Conservation (phyloP, 2,888 invertebrate genomes). For the Acrocera orbiculus region DNA sequence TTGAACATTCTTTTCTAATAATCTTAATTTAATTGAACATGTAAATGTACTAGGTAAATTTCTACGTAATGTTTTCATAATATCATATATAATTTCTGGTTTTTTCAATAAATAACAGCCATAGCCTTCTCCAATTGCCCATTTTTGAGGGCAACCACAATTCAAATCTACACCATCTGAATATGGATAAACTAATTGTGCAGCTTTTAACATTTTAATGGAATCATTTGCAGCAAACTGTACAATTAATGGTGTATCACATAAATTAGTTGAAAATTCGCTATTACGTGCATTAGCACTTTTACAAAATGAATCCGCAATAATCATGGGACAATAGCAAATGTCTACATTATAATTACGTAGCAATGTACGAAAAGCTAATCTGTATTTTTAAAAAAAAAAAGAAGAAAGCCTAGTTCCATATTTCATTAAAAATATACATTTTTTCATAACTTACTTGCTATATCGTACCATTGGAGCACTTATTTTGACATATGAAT, state of each 20-base stretch:
- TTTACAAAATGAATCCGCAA: slow-evolving; percentile 82
- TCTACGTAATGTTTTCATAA: slow-evolving; percentile 59
- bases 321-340: slow-evolving; percentile 91
- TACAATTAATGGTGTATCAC: slow-evolving; percentile 72
- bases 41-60: slow-evolving; percentile 56
- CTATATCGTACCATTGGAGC: slow-evolving; percentile 97
- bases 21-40: slow-evolving; percentile 81
- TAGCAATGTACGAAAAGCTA: slow-evolving; percentile 59
- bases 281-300: slow-evolving; percentile 69
- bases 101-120: slow-evolving; percentile 68
- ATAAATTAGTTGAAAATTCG: slow-evolving; percentile 56
- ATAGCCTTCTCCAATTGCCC: slow-evolving; percentile 83
- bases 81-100: slow-evolving; percentile 66
- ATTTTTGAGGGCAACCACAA: slow-evolving; percentile 93
- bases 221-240: slow-evolving; percentile 87
- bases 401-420: slow-evolving; percentile 1
- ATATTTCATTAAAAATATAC: slow-evolving; percentile 1
- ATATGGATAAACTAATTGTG: slow-evolving; percentile 67
- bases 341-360: slow-evolving; percentile 71
- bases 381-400: background rate
- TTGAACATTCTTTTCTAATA: slow-evolving; percentile 32
- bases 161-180: slow-evolving; percentile 89
- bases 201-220: slow-evolving; percentile 67
- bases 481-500: slow-evolving; percentile 59
- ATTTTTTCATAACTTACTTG: slow-evolving; percentile 35